These are phyloP conservation scores for Macaca fascicularis DNA, from an alignment of 2,113 vertebrate species.

Conservation along the genomic window DNA sequence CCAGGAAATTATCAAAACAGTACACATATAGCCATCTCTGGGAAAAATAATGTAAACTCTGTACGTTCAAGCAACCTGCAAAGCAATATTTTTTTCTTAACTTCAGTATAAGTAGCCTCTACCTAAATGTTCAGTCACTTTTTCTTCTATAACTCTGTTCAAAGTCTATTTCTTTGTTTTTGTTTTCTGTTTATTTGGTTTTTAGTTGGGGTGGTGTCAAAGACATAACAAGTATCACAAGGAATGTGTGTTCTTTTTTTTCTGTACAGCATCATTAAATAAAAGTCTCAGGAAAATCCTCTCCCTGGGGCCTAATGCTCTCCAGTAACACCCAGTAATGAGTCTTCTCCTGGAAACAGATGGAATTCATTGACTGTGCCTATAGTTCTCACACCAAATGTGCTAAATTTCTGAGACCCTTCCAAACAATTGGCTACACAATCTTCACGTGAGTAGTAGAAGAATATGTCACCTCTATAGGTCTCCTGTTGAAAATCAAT, in stretches of 20 bases:
- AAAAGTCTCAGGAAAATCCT: not conserved
- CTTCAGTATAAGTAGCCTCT: not conserved
- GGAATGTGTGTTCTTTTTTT: not conserved
- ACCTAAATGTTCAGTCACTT: not conserved
- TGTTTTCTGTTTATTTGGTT: not conserved
- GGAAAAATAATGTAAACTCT: not conserved
- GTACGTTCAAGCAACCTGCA: not conserved
- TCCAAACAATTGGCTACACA: not conserved
- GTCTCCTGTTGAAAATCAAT: not conserved
- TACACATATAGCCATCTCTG: not conserved
- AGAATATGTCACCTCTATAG: not conserved
- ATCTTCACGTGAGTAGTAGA: not conserved
- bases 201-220: not conserved
- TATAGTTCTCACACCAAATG: not conserved
- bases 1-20: not conserved
- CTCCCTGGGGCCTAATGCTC: not conserved
- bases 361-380: not conserved
- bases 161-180: not conserved
- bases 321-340: not conserved
- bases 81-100: not conserved
- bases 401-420: not conserved
- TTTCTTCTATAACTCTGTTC: not conserved
- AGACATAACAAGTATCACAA: not conserved
- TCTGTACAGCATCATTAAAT: not conserved
- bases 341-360: not conserved